A percentile compares a stretch with the other conserved stretches of the same genome.
Evolutionary conservation across 2,888 invertebrate genomes (phyloP).

Genomic region (Tromatobia lineatoria): DNA sequence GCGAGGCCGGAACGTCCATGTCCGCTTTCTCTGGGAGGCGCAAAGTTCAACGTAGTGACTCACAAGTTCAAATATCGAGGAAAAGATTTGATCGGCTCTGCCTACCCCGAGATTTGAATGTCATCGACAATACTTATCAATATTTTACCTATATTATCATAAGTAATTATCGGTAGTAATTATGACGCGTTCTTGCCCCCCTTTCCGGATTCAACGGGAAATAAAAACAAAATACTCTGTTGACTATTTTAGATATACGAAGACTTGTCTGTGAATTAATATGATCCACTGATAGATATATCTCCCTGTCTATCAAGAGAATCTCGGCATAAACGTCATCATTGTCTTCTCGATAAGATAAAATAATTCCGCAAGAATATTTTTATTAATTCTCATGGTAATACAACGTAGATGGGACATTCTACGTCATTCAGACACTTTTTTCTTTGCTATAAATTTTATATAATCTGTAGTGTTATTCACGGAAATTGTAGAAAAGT

Average conservation of each 20-base stretch:
- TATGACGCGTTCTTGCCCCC: not conserved
- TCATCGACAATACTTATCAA: not conserved
- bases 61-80: slow-evolving; percentile 91
- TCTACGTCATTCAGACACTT: too few relatives aligned
- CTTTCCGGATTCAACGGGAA: not conserved
- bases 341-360: slow-evolving; percentile 8
- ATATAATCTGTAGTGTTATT: too few relatives aligned
- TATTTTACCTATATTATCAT: slow-evolving; percentile 1
- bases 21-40: slow-evolving; percentile 90
- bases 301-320: not conserved
- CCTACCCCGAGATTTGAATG: slow-evolving; percentile 92
- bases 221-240: slow-evolving; percentile 1
- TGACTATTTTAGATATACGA: not conserved
- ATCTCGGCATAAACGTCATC: not conserved
- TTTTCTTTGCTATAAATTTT: too few relatives aligned
- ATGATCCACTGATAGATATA: not conserved
- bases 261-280: slow-evolving; percentile 7
- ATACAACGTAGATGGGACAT: too few relatives aligned
- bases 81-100: slow-evolving; percentile 93
- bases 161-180: not conserved
- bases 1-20: slow-evolving; percentile 91
- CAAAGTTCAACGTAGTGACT: slow-evolving; percentile 91
- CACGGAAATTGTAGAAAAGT: too few relatives aligned
- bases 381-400: not conserved
- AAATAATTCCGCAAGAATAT: not conserved